Percentiles rank a stretch among this genome's conserved stretches.
Evolutionary conservation across 2,797 vertebrate genomes (phyloP).

Genomic region (Cirrhinus molitorella): DNA sequence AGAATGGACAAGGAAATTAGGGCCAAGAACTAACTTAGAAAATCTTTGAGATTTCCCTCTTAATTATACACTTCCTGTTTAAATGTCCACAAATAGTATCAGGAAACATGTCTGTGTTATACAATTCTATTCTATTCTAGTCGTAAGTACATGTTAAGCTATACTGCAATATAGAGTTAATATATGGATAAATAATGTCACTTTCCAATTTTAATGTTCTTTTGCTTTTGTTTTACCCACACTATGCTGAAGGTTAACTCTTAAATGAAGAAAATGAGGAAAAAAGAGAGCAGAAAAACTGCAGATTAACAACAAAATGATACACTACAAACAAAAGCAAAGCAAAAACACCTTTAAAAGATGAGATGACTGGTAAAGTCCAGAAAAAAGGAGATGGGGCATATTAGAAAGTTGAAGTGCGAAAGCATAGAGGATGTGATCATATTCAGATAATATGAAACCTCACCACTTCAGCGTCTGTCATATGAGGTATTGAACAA

Average conservation of each 20-base stretch:
- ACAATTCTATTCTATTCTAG: background rate
- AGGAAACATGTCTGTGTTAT: background rate
- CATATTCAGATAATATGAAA: constrained; percentile 21
- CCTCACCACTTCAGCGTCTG: constrained; percentile 66
- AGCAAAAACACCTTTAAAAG: background rate
- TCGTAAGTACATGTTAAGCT: background rate
- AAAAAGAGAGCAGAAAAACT: background rate
- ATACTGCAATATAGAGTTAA: background rate
- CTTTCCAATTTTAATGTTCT: background rate
- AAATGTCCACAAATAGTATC: background rate
- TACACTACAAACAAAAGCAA: background rate
- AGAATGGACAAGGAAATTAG: background rate
- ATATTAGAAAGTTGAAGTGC: constrained; percentile 20
- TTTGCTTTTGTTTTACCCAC: no score
- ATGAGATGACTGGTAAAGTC: background rate
- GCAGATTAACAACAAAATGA: background rate
- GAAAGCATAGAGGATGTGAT: constrained; percentile 22
- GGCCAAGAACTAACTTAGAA: background rate
- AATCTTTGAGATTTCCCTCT: background rate
- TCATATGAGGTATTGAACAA: constrained; percentile 39
- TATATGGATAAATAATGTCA: background rate
- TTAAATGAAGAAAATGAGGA: background rate
- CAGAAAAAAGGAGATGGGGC: background rate
- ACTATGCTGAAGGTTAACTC: background rate
- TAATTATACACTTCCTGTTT: background rate